phyloP scores from a whole-genome alignment of 2,113 vertebrate species.

The Panthera uncia region DNA sequence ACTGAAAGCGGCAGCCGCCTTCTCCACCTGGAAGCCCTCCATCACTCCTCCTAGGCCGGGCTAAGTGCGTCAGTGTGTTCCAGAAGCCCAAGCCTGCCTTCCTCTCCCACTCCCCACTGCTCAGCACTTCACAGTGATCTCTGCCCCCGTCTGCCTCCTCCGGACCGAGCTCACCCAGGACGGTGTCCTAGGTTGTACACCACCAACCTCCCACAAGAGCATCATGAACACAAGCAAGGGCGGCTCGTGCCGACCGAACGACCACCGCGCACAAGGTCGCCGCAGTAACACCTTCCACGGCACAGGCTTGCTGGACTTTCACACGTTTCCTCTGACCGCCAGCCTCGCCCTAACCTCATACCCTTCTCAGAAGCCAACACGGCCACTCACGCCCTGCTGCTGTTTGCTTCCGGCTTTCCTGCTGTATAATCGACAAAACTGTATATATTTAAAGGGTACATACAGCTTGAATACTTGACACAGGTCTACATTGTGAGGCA shows the following conservation, averaged over 20 bases:
- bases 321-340: fast-evolving
- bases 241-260: fast-evolving
- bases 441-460: not conserved
- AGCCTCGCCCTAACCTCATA: fast-evolving
- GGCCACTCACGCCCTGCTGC: fast-evolving
- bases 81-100: not conserved
- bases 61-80: no score
- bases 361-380: not conserved
- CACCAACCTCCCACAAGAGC: fast-evolving
- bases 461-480: not conserved
- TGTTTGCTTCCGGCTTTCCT: not conserved
- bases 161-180: not conserved
- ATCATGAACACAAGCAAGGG: fast-evolving
- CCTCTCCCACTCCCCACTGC: not conserved
- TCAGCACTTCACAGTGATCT: not conserved
- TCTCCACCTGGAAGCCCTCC: not conserved
- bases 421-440: not conserved
- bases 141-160: not conserved
- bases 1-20: not conserved
- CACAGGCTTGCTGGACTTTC: no score
- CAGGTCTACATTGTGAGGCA: not conserved
- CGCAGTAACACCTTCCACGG: fast-evolving
- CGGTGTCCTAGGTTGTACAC: fast-evolving
- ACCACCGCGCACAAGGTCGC: no score
- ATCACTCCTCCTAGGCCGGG: not conserved